phyloP scores from a whole-genome alignment of 2,888 invertebrate genomes.

The Athetis lepigone region DNA sequence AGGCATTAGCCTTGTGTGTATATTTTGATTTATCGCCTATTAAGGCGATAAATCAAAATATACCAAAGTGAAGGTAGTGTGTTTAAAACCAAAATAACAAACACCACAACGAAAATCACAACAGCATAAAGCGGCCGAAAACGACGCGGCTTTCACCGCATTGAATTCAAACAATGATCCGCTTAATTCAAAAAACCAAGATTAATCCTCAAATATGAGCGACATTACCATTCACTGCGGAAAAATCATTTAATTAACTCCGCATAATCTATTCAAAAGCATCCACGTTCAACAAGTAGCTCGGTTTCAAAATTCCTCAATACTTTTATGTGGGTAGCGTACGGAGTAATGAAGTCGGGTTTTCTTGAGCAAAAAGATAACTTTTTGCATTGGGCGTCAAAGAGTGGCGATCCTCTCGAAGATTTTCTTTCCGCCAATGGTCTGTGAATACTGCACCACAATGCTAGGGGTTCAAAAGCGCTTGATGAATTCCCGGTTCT shows the following conservation, averaged over 20 bases:
- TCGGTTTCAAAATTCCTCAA: slow-evolving; percentile 77
- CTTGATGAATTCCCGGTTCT: slow-evolving; percentile 88
- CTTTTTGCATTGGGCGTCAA: slow-evolving; percentile 86
- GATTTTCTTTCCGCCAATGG: slow-evolving; percentile 87
- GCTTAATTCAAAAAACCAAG: slow-evolving; percentile 46
- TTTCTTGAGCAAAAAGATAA: slow-evolving; percentile 77
- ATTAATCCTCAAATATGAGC: slow-evolving; percentile 53
- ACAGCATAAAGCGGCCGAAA: slow-evolving; percentile 13
- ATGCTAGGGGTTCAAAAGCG: slow-evolving; percentile 87
- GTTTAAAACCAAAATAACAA: not conserved
- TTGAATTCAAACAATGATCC: slow-evolving; percentile 43
- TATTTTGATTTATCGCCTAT: too few relatives aligned
- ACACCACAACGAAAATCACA: slow-evolving; percentile 3
- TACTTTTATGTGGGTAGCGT: slow-evolving; percentile 77
- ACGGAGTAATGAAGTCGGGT: slow-evolving; percentile 85
- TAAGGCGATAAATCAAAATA: too few relatives aligned
- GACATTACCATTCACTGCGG: slow-evolving; percentile 67
- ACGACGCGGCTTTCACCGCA: slow-evolving; percentile 16
- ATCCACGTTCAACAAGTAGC: slow-evolving; percentile 84
- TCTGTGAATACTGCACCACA: slow-evolving; percentile 84
- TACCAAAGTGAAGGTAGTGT: too few relatives aligned
- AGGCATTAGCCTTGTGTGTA: too few relatives aligned
- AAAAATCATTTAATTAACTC: slow-evolving; percentile 80
- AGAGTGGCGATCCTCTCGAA: slow-evolving; percentile 86
- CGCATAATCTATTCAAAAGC: slow-evolving; percentile 81